These are phyloP conservation scores for Drosophila picticornis DNA, from an alignment of 2,888 invertebrate genomes.

Conservation along the genomic window DNA sequence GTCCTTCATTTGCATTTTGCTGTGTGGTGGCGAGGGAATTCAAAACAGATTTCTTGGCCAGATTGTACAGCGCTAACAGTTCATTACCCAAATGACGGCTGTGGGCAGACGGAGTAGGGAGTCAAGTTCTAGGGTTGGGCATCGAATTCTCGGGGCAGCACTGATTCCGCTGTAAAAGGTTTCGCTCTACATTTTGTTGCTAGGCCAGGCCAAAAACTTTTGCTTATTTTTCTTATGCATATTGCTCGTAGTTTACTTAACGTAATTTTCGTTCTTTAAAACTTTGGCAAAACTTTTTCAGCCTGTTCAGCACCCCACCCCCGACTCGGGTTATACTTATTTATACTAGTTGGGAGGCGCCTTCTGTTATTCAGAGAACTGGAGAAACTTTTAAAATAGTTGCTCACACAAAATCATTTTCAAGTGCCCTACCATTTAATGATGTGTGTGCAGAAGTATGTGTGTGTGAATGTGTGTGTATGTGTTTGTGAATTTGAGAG, in stretches of 20 bases:
- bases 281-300: constrained; percentile 52
- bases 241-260: constrained; percentile 42
- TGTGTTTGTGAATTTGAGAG: background rate
- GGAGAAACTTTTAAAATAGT: constrained; percentile 72
- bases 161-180: constrained; percentile 50
- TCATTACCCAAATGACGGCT: constrained; percentile 76
- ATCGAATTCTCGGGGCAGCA: constrained; percentile 7
- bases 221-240: constrained; percentile 35
- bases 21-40: constrained; percentile 59
- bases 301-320: background rate
- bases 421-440: constrained; percentile 46
- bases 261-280: constrained; percentile 59
- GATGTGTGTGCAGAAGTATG: background rate
- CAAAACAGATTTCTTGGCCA: constrained; percentile 77
- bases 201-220: constrained; percentile 42
- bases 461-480: background rate
- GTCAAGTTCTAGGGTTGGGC: background rate
- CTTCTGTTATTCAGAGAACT: constrained; percentile 38
- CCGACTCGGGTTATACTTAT: constrained; percentile 24
- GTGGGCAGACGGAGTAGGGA: constrained; percentile 21
- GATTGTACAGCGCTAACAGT: constrained; percentile 76
- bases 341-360: constrained; percentile 28
- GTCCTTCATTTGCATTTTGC: constrained; percentile 59
- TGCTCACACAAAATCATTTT: constrained; percentile 73
- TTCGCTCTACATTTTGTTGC: constrained; percentile 41